These are phyloP conservation scores for Megaustenia siamemsis DNA, from an alignment of 2,888 invertebrate species.

Conservation along the genomic window DNA sequence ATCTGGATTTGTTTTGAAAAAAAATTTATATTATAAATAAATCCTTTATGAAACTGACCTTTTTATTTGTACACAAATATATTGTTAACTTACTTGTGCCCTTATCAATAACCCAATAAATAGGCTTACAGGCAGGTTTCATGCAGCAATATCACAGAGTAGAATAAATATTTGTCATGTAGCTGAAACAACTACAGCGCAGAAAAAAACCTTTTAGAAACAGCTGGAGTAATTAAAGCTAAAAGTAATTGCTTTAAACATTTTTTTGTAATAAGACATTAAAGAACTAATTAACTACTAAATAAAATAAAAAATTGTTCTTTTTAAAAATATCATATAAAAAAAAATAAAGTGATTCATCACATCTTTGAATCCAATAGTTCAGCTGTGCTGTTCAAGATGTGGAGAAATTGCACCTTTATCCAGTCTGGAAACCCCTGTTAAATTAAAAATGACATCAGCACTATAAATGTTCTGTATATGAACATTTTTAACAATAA, in stretches of 20 bases:
- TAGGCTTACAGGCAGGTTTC: no score
- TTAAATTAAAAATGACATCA: not conserved
- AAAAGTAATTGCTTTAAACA: not conserved
- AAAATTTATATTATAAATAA: no score
- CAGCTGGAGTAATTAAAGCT: not conserved
- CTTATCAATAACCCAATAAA: no score
- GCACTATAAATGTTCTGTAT: no score
- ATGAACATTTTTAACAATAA: not conserved
- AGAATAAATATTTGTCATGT: not conserved
- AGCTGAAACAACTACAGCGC: not conserved
- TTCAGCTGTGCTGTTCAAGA: not conserved
- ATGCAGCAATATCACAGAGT: not conserved
- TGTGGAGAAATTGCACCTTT: not conserved
- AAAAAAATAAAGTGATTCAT: not conserved
- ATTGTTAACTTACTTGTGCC: no score
- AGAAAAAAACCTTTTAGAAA: not conserved
- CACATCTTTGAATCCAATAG: not conserved
- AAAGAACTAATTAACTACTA: not conserved
- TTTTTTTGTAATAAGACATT: not conserved
- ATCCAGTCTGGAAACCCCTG: constrained; percentile 24
- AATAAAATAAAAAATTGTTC: not conserved
- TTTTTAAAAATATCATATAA: not conserved
- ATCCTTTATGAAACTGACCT: no score
- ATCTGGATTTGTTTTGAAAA: no score
- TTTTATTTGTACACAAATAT: no score